Conservation (phyloP, 2,797 vertebrate species). For the Myotis daubentonii region DNA sequence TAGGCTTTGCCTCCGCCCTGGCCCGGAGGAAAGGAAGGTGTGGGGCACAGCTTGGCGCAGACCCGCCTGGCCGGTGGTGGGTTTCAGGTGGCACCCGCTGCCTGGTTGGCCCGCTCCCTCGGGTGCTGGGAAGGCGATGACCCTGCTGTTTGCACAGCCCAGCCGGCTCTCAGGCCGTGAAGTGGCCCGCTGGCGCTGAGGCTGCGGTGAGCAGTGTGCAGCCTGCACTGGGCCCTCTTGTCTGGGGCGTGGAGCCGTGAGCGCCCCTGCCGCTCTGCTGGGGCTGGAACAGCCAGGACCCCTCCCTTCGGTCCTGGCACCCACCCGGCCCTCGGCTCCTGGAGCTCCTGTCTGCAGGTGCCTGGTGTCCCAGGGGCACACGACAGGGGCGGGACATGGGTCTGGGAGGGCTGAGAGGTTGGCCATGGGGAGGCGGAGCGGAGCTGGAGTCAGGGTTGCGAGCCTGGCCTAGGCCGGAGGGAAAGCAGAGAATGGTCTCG, state of each 20-base stretch:
- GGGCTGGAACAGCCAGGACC: no score
- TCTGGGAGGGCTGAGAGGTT: not conserved
- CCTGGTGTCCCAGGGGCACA: not conserved
- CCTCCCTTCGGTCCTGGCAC: not conserved
- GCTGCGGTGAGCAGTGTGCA: not conserved
- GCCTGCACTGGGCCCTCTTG: not conserved
- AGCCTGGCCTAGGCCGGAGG: not conserved
- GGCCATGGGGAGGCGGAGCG: not conserved
- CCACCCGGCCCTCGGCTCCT: not conserved
- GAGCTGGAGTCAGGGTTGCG: not conserved
- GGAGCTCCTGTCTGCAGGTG: not conserved
- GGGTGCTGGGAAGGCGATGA: accelerated
- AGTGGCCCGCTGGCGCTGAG: not conserved
- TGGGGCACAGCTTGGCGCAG: not conserved
- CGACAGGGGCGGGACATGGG: not conserved
- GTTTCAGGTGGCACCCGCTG: not conserved
- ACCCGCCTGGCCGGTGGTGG: not conserved
- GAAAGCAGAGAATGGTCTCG: not conserved
- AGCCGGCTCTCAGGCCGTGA: not conserved
- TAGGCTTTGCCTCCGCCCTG: not conserved
- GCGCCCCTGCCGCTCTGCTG: not conserved
- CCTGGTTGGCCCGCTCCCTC: not conserved
- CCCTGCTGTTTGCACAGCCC: not conserved
- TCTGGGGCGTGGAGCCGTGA: no score
- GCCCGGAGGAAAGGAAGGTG: not conserved